Evolutionary conservation across 1,140 invertebrate species (phyloP), one percentile per base, ranked within the genome.

Genomic region (Tetragonula clypearis): DNA sequence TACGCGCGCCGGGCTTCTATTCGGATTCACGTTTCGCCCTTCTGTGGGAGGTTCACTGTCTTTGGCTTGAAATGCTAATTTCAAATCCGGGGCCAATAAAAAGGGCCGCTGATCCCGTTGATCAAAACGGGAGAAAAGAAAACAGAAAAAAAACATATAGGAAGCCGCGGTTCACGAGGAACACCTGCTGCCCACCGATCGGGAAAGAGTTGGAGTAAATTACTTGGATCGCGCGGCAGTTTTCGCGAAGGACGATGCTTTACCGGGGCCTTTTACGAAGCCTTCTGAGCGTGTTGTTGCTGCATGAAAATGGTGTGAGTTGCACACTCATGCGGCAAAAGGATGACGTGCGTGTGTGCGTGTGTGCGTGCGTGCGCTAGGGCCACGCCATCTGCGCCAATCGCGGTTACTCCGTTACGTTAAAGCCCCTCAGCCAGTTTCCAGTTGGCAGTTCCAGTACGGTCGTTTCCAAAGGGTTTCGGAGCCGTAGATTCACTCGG

Each of bases 371-470:
- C 77, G 53, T 49, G 69, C 65, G 66, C 86, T 65, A 79, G 79
- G 80, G 84, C 83, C 81, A 87, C 91, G 90, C 90, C 92, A 94
- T 93, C 92, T 94, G 92, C 90, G 90, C 87, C 92, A 91, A 93
- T 93, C 86, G 88, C 82, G 88, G 89, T 93, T 91, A 81, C 84
- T 84, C 86, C 86, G 83, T 87, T 82, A 91, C 86, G 87, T 90
- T 90, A 89, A 87, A 85, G 87, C 86, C 80, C 90, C 89, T 90
- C 86, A 92, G 88, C 87, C 85, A 90, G 91, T 92, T 93, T 93
- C 90, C 89, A 91, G 87, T 92, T 90, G 89, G 88, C 88, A 88
- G 89, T 90, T 92, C 90, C 86, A 88, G 71, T n/a, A 86, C 89
- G 87, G 88, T 84, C 82, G 82, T 84, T 91, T 92, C 88, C 87